A percentile compares a stretch with the other conserved stretches of the same genome.
phyloP scores from a whole-genome alignment of 2,888 invertebrate species.

The Reticulitermes lucifugus region DNA sequence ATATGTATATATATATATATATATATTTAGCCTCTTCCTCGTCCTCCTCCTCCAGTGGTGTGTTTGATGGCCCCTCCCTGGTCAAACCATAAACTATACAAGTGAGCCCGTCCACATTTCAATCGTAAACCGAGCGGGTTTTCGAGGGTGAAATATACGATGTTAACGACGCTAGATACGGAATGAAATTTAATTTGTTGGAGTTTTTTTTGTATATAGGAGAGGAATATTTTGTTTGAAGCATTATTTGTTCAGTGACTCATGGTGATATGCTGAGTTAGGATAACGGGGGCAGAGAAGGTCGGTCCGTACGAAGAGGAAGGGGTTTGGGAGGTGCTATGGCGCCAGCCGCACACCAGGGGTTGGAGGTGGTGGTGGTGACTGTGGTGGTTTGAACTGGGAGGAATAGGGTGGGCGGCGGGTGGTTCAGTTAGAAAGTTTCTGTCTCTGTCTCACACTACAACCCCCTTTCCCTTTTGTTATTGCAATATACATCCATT shows the following conservation, averaged over 20 bases:
- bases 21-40: slow-evolving; percentile 23
- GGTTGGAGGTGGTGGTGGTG: slow-evolving; percentile 38
- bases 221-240: slow-evolving; percentile 54
- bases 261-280: slow-evolving; percentile 46
- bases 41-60: not conserved
- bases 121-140: slow-evolving; percentile 45
- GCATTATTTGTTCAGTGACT: slow-evolving; percentile 54
- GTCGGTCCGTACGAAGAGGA: slow-evolving; percentile 31
- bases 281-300: slow-evolving; percentile 31
- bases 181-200: slow-evolving; percentile 53
- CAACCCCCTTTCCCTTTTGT: slow-evolving; percentile 51
- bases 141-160: slow-evolving; percentile 49
- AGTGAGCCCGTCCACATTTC: slow-evolving; percentile 48
- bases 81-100: slow-evolving; percentile 42
- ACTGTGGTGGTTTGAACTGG: not conserved
- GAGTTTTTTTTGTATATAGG: slow-evolving; percentile 44
- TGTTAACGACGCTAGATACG: slow-evolving; percentile 52
- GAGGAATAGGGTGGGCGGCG: not conserved
- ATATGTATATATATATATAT: slow-evolving; percentile 6
- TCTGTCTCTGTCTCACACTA: slow-evolving; percentile 36
- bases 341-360: slow-evolving; percentile 42
- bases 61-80: slow-evolving; percentile 33
- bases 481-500: slow-evolving; percentile 56
- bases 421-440: slow-evolving; percentile 42
- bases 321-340: slow-evolving; percentile 41